Base-by-base conservation (phyloP, 2,113 vertebrate genomes). In the Sterrhoptilus dennistouni region DNA sequence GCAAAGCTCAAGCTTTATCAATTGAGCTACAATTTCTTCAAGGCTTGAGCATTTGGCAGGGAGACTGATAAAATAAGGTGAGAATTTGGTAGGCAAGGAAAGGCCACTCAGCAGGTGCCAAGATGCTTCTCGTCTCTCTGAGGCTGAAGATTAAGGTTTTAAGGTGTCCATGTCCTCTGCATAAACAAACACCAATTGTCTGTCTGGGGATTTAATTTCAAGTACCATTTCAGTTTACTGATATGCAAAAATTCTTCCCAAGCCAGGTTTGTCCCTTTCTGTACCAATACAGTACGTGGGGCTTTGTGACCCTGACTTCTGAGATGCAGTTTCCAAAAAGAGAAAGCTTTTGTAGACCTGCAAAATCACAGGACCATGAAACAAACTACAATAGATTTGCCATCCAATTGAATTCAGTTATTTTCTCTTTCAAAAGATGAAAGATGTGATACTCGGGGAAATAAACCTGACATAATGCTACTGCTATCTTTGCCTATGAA, bases 11-110 rank as follows among this genome's bases (percentile, higher is more conserved):
- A 75, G 84, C 90, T 87, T 63, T 85, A 89, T 86, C 87, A 88
- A 90, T 80, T 87, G 82, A 91, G 79, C 57, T 91, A 97, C 61
- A 59, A 63, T 89, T 96, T 94, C 84, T 78, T 96, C 93, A 85
- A 96, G 83, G 90, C 94, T 96, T 96, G 95, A 97, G 95, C 90
- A 76, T 93, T 91, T 95, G 82, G 93, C 78, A 97, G 92, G 95
- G 96, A 96, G 91, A 57, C 80, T 91, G 81, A 90, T 77, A 95
- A 95, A 96, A 50, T 56, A 61, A 61, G 71, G 68, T 38, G 64
- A 94, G 85, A 96, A 96, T 91, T 38, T 95, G 72, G 83, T 38
- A 88, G 75, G 70, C 2, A 16, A 94, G 83, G 61, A 90, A 91
- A 95, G 76, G 84, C 47, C 63, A 70, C 91, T 70, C 84, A 81